Evolutionary conservation across 1,140 invertebrate species (phyloP).

Genomic region (Zaprionus ghesquierei): DNA sequence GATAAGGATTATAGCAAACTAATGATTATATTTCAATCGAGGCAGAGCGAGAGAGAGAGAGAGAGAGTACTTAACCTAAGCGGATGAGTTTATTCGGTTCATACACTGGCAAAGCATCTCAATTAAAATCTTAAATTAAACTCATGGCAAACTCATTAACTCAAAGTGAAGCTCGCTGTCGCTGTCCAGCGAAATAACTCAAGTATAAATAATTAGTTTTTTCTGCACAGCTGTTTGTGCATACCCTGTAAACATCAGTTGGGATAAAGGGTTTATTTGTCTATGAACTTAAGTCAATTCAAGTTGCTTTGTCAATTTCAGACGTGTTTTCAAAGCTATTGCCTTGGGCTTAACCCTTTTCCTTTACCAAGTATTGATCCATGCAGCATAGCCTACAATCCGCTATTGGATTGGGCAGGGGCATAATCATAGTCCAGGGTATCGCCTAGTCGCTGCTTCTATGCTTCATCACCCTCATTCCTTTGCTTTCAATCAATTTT

Average conservation of each 20-base stretch:
- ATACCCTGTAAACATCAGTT: neutral
- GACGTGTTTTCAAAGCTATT: too few relatives aligned
- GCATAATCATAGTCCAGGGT: neutral
- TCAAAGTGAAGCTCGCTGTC: neutral
- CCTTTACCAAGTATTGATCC: too few relatives aligned
- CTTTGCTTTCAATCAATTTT: conserved; percentile 18
- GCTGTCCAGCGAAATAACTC: neutral
- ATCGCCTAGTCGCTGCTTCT: neutral
- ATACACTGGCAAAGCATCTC: neutral
- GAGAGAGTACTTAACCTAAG: neutral
- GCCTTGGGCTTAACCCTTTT: too few relatives aligned
- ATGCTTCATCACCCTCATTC: neutral
- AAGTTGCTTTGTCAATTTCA: too few relatives aligned
- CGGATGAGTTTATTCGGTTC: neutral
- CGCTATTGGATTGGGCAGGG: too few relatives aligned
- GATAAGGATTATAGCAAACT: conserved; percentile 7
- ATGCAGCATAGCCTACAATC: too few relatives aligned
- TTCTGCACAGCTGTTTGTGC: neutral
- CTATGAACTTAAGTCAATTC: neutral
- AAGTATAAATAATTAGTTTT: conserved; percentile 2
- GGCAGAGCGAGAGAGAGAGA: neutral
- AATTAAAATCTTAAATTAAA: neutral
- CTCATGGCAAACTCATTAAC: neutral
- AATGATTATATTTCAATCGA: conserved; percentile 3
- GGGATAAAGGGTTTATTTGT: neutral